Conservation (phyloP, 2,888 invertebrate genomes). For the Monopis laevigella region DNA sequence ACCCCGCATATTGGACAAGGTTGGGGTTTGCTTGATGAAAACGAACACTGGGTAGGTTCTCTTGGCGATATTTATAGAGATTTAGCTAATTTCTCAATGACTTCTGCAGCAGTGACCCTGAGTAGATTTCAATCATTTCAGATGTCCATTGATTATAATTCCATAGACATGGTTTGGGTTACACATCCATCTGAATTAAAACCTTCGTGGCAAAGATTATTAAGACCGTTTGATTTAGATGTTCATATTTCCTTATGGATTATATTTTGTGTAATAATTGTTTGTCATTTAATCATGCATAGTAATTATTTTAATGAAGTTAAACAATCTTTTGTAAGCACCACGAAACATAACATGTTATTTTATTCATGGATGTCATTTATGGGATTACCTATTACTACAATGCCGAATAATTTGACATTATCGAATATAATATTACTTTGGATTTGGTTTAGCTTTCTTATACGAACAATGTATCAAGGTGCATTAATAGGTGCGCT, state of each 20-base stretch:
- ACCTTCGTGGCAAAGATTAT: conserved; percentile 38
- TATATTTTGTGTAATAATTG: conserved; percentile 31
- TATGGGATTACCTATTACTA: conserved; percentile 37
- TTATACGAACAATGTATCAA: conserved; percentile 48
- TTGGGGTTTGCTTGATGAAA: conserved; percentile 38
- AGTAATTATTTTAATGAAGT: conserved; percentile 26
- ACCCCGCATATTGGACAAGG: conserved; percentile 35
- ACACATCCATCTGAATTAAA: conserved; percentile 32
- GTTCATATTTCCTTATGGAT: conserved; percentile 30
- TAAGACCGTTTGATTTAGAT: conserved; percentile 33
- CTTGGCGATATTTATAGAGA: conserved; percentile 39
- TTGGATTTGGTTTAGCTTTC: conserved; percentile 46
- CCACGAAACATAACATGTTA: conserved; percentile 15
- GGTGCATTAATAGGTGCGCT: conserved; percentile 41
- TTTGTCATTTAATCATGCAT: conserved; percentile 29
- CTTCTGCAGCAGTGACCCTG: conserved; percentile 38
- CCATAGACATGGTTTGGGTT: conserved; percentile 34
- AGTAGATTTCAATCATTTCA: conserved; percentile 36
- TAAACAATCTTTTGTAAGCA: conserved; percentile 1
- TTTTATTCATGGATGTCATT: conserved; percentile 42
- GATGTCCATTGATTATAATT: conserved; percentile 34
- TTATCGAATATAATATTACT: conserved; percentile 30
- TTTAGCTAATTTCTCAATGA: conserved; percentile 49
- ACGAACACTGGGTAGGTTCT: conserved; percentile 47
- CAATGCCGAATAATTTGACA: conserved; percentile 31